phyloP scores from a whole-genome alignment of 23 tunicate species.

The Diplosoma virens region DNA sequence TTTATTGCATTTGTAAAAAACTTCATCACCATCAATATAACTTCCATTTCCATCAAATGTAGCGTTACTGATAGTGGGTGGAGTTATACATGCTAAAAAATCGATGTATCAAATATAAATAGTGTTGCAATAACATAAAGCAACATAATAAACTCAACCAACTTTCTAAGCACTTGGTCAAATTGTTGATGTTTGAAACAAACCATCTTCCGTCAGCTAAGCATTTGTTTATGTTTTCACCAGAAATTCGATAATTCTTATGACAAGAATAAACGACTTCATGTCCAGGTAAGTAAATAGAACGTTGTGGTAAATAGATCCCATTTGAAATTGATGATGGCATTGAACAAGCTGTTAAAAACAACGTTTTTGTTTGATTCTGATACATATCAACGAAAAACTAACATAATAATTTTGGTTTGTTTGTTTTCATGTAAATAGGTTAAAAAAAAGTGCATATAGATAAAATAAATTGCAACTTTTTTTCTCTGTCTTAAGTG shows the following conservation, averaged over 20 bases:
- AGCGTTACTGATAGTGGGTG: not conserved
- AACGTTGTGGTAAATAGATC: not conserved
- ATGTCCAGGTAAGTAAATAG: not conserved
- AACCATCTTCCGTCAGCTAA: constrained; percentile 1
- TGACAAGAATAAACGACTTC: constrained; percentile 1
- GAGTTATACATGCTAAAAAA: not conserved
- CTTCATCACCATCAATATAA: not conserved
- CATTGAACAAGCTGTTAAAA: not conserved
- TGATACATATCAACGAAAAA: no score
- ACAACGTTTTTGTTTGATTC: no score
- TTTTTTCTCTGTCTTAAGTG: no score
- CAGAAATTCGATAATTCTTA: not conserved
- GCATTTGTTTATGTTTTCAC: not conserved
- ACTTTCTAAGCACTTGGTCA: not conserved
- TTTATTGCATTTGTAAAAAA: not conserved
- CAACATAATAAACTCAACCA: not conserved
- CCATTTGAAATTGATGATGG: constrained; percentile 1
- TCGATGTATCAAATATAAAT: no score
- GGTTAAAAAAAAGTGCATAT: no score
- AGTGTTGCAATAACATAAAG: not conserved
- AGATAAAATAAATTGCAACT: no score
- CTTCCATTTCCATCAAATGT: not conserved
- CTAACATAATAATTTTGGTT: no score
- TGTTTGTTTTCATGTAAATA: no score
- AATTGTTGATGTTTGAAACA: not conserved